Percentiles rank a stretch among this genome's conserved stretches.
Conservation (phyloP, 2,888 invertebrate genomes). For the Muscina levida region DNA sequence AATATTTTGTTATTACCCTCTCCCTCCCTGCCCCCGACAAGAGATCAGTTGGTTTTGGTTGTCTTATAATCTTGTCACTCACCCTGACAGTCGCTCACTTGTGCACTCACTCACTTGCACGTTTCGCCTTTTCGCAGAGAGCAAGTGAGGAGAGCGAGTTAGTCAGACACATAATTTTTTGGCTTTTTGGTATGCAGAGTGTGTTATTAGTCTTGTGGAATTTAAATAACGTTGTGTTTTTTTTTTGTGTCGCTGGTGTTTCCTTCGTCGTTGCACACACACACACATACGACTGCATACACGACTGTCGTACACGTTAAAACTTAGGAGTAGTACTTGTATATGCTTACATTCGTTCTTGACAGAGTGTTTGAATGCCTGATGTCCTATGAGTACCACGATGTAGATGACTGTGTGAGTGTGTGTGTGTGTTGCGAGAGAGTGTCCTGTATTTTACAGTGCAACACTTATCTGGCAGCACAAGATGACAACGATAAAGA, state of each 20-base stretch:
- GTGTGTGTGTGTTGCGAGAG: conserved; percentile 2
- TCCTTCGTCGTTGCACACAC: conserved; percentile 15
- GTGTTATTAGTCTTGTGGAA: conserved; percentile 64
- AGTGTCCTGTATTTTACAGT: conserved; percentile 35
- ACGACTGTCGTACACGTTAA: background rate
- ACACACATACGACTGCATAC: conserved; percentile 21
- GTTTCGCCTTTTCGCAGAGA: background rate
- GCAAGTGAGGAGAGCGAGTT: too few relatives aligned
- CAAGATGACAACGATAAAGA: conserved; percentile 29
- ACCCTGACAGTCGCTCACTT: conserved; percentile 54
- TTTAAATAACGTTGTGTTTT: conserved; percentile 67
- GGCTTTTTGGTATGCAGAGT: conserved; percentile 62
- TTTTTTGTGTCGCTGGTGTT: conserved; percentile 40
- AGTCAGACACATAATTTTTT: conserved; percentile 62
- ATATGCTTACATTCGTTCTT: conserved; percentile 62
- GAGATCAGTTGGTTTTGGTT: conserved; percentile 28
- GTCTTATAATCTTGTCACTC: conserved; percentile 65
- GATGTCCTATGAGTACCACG: conserved; percentile 20
- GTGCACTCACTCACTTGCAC: background rate
- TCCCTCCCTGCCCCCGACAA: background rate
- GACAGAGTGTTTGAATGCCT: conserved; percentile 15
- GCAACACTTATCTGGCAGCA: background rate
- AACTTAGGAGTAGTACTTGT: conserved; percentile 4
- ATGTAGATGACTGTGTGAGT: conserved; percentile 5
- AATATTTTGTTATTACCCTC: conserved; percentile 55